These are phyloP conservation scores for Cliona cf. orientalis DNA, from an alignment of 37 sponge, comb jelly and placozoan species.

Conservation along the genomic window DNA sequence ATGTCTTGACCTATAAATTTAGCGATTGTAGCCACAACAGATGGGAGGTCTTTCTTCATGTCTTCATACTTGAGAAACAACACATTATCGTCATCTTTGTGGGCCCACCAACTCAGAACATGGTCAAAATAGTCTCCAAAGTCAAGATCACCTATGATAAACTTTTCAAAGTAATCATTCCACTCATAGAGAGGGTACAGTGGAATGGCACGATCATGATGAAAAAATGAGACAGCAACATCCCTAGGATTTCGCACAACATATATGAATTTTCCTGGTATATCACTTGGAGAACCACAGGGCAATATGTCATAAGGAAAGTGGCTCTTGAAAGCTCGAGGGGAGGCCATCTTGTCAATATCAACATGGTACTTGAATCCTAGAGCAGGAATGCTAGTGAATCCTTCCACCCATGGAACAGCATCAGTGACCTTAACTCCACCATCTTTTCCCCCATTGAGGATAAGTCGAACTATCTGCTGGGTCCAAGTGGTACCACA, in stretches of 20 bases:
- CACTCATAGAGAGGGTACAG: no score
- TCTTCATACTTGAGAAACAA: slow-evolving; percentile 72
- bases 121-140: slow-evolving; percentile 70
- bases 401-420: slow-evolving; percentile 25
- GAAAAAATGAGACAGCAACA: slow-evolving; percentile 66
- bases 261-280: slow-evolving; percentile 69
- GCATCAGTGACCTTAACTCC: not conserved
- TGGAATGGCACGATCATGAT: no score
- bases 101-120: slow-evolving; percentile 52
- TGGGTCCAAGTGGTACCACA: slow-evolving; percentile 40
- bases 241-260: slow-evolving; percentile 75
- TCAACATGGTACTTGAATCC: no score
- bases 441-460: not conserved
- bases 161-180: no score
- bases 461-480: slow-evolving; percentile 18
- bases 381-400: no score
- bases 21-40: slow-evolving; percentile 14
- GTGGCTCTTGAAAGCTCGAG: slow-evolving; percentile 72
- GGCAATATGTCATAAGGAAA: slow-evolving; percentile 50
- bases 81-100: slow-evolving; percentile 43
- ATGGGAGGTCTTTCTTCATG: slow-evolving; percentile 45
- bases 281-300: slow-evolving; percentile 41
- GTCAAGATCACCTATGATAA: slow-evolving; percentile 24
- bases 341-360: slow-evolving; percentile 24
- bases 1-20: slow-evolving; percentile 37